Percentiles rank a stretch among this genome's conserved stretches.
Evolutionary conservation across 2,797 vertebrate genomes (phyloP).

Genomic region (Taenioides sp.): DNA sequence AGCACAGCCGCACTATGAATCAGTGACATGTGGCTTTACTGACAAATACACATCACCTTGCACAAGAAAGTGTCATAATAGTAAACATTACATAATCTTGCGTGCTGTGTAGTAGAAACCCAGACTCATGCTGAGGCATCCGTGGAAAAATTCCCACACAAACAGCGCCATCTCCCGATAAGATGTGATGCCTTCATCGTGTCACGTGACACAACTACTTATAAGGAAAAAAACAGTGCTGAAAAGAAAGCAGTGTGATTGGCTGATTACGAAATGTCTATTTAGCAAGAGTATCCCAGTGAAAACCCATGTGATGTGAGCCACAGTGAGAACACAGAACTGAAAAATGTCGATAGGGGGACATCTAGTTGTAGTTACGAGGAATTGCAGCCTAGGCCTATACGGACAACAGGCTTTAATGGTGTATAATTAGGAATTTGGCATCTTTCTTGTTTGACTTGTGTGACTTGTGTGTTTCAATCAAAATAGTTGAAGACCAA

Average conservation of each 20-base stretch:
- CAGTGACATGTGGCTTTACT: conserved; percentile 19
- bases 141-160: conserved; percentile 19
- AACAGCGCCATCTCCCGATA: conserved; percentile 63
- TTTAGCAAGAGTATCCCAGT: conserved; percentile 24
- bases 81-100: conserved; percentile 75
- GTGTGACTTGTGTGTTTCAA: background rate
- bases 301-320: conserved; percentile 7
- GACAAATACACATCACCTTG: background rate
- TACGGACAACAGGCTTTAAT: background rate
- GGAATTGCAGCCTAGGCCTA: conserved; percentile 31
- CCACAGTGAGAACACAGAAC: background rate
- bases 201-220: background rate
- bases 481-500: background rate
- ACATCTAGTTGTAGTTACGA: conserved; percentile 58
- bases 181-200: background rate
- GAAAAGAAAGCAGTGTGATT: conserved; percentile 40
- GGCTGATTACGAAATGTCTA: conserved; percentile 20
- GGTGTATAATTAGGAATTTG: background rate
- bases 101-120: conserved; percentile 48
- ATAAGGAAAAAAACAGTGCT: conserved; percentile 11
- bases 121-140: conserved; percentile 54
- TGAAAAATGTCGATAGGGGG: conserved; percentile 46
- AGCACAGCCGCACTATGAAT: conserved; percentile 1
- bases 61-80: conserved; percentile 42
- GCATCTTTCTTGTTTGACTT: background rate